Conservation (phyloP, 2,797 vertebrate genomes). For the Eupleurogrammus muticus region DNA sequence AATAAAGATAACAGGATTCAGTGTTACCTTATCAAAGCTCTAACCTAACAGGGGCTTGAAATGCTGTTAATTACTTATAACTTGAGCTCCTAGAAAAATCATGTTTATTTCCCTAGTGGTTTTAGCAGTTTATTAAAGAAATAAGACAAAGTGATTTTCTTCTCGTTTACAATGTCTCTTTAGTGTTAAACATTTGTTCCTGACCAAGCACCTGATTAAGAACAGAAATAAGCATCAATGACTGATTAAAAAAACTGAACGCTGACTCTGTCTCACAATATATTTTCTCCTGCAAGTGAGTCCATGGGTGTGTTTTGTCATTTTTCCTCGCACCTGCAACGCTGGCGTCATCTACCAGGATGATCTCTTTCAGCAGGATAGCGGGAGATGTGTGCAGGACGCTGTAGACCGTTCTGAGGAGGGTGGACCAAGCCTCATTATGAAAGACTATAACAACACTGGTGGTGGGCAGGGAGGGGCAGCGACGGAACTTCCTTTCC, state of each 20-base stretch:
- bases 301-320: neutral
- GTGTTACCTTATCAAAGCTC: constrained; percentile 33
- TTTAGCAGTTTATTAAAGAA: neutral
- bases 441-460: constrained; percentile 96
- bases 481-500: constrained; percentile 90
- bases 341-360: constrained; percentile 95
- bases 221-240: neutral
- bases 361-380: constrained; percentile 90
- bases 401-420: constrained; percentile 93
- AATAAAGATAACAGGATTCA: neutral
- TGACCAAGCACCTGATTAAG: neutral
- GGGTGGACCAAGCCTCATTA: constrained; percentile 96
- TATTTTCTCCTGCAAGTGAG: neutral
- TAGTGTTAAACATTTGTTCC: neutral
- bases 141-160: constrained; percentile 7
- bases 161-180: constrained; percentile 1
- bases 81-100: neutral
- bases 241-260: neutral
- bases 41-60: neutral
- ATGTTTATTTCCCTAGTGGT: neutral
- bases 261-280: neutral
- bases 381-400: constrained; percentile 91
- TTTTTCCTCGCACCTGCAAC: constrained; percentile 81
- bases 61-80: constrained; percentile 18
- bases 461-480: constrained; percentile 90